Conservation (phyloP, 2,797 vertebrate genomes). For the Gambelia wislizenii region DNA sequence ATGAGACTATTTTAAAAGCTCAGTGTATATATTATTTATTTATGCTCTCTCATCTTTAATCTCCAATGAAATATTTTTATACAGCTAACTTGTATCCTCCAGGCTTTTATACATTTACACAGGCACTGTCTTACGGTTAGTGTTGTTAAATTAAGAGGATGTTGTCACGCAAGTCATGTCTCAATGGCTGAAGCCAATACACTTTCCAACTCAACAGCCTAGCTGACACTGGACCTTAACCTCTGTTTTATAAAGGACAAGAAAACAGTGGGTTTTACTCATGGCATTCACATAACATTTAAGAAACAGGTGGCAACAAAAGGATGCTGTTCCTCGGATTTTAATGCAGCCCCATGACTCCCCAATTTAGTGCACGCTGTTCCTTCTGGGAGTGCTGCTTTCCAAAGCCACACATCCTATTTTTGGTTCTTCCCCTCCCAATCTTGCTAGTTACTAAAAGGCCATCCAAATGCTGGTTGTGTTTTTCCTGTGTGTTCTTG, state of each 20-base stretch:
- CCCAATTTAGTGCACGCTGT: too few relatives aligned
- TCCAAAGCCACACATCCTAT: too few relatives aligned
- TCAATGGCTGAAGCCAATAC: background rate
- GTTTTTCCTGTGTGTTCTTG: too few relatives aligned
- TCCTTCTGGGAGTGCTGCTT: too few relatives aligned
- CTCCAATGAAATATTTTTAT: constrained; percentile 1
- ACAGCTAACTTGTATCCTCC: background rate
- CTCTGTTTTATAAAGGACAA: background rate
- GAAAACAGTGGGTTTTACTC: too few relatives aligned
- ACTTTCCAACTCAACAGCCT: background rate
- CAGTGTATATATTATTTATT: background rate
- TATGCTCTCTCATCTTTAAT: background rate
- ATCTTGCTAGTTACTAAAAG: too few relatives aligned
- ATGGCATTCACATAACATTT: background rate
- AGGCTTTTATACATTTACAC: background rate
- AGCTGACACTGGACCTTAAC: background rate
- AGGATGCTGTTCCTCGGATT: background rate
- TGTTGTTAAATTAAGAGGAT: background rate
- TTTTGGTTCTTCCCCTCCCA: too few relatives aligned
- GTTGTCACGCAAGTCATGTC: background rate
- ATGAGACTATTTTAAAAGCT: background rate
- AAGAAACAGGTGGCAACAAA: background rate
- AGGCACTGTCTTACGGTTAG: background rate
- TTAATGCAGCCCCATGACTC: background rate
- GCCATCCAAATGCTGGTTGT: too few relatives aligned